Evolutionary conservation across 92 coral and sea anemone species (phyloP), one percentile per base, ranked within the genome.

Genomic region (Paramuricea clavata): DNA sequence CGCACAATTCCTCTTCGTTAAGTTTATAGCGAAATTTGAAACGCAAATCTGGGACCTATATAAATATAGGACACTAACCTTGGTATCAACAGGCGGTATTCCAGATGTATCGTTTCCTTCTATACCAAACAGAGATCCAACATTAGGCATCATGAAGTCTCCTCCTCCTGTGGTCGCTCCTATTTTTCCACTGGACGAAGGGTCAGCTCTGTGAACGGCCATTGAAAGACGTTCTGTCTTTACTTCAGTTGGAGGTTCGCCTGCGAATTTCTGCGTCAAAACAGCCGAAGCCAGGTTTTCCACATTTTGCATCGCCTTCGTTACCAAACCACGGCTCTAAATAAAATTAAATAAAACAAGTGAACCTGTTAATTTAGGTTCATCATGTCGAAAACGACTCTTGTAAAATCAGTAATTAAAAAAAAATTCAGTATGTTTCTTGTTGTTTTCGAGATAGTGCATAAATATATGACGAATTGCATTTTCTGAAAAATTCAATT

Each of bases 31-130:
- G n/a, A n/a, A n/a, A n/a, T n/a, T n/a, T n/a, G n/a, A n/a, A n/a
- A n/a, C n/a, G n/a, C n/a, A n/a, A n/a, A n/a, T n/a, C n/a, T n/a
- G n/a, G n/a, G n/a, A n/a, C n/a, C n/a, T n/a, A n/a, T n/a, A n/a
- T n/a, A n/a, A n/a, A n/a, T n/a, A n/a, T n/a, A n/a, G n/a, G n/a
- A n/a, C n/a, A 30, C 68, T 4, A 7, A 76, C 82, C 44, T 76
- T 76, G 1, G 68, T 50, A 52, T 76, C 82, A 15, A 76, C 65
- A 7, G 82, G 31, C 23, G 82, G 49, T 21, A 76, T 13, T 19
- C 68, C 68, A 16, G 41, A 15, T 1, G 82, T 76, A 50, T 76
- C 82, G 57, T 76, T 76, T 25, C 82, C 82, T 7, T 76, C 82
- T 11, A 76, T n/a, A 5, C 82, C 82, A 33, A 76, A 76, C 54